Conservation (phyloP, 2,113 vertebrate species). For the Crotalus horridus region DNA sequence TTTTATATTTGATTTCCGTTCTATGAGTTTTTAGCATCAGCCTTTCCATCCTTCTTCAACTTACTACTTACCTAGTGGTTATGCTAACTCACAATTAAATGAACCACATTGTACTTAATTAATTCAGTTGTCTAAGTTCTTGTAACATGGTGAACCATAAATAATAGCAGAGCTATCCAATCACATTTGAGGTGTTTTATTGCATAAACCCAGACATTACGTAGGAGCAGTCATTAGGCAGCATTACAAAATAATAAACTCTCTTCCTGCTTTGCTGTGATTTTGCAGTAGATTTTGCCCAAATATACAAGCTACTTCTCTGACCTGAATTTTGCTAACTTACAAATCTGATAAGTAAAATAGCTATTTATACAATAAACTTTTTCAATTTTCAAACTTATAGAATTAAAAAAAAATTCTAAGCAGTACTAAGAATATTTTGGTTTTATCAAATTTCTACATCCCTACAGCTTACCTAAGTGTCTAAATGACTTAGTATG, state of each 20-base stretch:
- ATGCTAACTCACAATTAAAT: neutral
- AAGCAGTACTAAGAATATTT: neutral
- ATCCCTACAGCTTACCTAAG: no score
- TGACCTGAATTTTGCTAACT: neutral
- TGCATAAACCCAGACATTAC: neutral
- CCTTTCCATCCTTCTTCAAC: neutral
- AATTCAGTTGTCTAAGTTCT: neutral
- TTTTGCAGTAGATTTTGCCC: neutral
- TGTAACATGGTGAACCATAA: neutral
- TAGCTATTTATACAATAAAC: neutral
- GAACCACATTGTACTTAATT: neutral
- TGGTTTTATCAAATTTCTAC: neutral
- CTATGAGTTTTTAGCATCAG: neutral
- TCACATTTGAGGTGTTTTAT: neutral
- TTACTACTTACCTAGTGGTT: neutral
- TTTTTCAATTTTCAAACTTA: neutral
- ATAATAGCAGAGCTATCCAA: neutral
- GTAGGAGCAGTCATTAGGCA: neutral
- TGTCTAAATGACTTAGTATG: neutral
- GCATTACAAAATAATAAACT: neutral
- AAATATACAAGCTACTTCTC: neutral
- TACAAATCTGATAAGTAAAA: neutral
- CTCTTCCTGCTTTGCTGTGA: neutral
- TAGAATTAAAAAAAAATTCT: neutral
- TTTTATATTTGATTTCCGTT: neutral